Conservation (phyloP, 2,797 vertebrate genomes). For the Epinephelus malabaricus region DNA sequence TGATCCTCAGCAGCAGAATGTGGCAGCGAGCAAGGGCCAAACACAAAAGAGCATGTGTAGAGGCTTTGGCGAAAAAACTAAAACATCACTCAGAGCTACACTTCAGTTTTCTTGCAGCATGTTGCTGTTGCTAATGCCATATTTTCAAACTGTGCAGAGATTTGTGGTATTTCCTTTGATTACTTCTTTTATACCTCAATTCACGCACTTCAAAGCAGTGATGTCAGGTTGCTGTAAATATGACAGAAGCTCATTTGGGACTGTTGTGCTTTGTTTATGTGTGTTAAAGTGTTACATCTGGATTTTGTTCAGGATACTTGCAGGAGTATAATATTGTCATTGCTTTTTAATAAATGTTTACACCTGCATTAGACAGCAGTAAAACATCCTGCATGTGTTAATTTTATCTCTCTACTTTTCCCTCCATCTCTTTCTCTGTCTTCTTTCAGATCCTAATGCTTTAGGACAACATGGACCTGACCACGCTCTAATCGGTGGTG, state of each 20-base stretch:
- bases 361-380: slow-evolving; percentile 42
- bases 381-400: slow-evolving; percentile 29
- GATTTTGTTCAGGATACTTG: slow-evolving; percentile 40
- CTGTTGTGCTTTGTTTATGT: slow-evolving; percentile 43
- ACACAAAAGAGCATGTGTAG: slow-evolving; percentile 40
- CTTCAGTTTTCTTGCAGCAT: slow-evolving; percentile 23
- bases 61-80: slow-evolving; percentile 28
- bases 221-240: slow-evolving; percentile 53
- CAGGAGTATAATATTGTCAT: slow-evolving; percentile 40
- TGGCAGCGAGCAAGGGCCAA: slow-evolving; percentile 33
- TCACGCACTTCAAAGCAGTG: slow-evolving; percentile 53
- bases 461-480: slow-evolving; percentile 93
- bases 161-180: slow-evolving; percentile 46
- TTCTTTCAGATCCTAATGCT: slow-evolving; percentile 93
- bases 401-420: slow-evolving; percentile 17
- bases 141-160: slow-evolving; percentile 45
- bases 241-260: slow-evolving; percentile 58
- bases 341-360: slow-evolving; percentile 31
- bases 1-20: slow-evolving; percentile 38
- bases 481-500: slow-evolving; percentile 97
- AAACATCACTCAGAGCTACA: slow-evolving; percentile 37
- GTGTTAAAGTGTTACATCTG: slow-evolving; percentile 42
- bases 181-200: slow-evolving; percentile 45
- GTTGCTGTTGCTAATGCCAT: slow-evolving; percentile 25
- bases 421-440: slow-evolving; percentile 31